These are phyloP conservation scores for Podarcis siculus DNA, from an alignment of 2,797 vertebrate genomes.

Conservation along the genomic window DNA sequence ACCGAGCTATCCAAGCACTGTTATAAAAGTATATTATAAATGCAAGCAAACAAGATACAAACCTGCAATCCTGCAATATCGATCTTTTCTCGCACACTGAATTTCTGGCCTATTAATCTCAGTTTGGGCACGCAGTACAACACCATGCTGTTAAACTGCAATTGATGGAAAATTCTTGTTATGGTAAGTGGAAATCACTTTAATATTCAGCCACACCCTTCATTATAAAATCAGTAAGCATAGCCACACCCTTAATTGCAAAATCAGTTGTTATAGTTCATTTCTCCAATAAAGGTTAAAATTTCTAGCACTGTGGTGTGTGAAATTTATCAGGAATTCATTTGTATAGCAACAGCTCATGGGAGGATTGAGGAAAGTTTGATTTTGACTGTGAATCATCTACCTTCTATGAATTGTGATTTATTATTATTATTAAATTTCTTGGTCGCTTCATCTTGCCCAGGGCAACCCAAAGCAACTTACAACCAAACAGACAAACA, in stretches of 20 bases:
- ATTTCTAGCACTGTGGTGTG: background rate
- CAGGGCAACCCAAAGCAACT: too few species aligned
- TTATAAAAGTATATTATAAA: background rate
- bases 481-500: too few species aligned
- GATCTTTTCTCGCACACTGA: constrained; percentile 95
- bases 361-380: background rate
- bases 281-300: background rate
- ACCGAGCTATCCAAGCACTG: too few species aligned
- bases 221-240: background rate
- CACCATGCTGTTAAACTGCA: constrained; percentile 97
- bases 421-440: too few species aligned
- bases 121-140: constrained; percentile 97
- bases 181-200: background rate
- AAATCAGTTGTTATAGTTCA: background rate
- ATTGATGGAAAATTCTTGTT: constrained; percentile 29
- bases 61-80: constrained; percentile 97
- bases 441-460: too few species aligned
- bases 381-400: background rate
- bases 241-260: too few species aligned
- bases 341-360: background rate
- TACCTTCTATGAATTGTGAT: background rate
- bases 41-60: constrained; percentile 31
- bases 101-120: constrained; percentile 95
- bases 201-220: background rate
- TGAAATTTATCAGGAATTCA: background rate